A percentile compares a stretch with the other conserved stretches of the same genome.
phyloP scores from a whole-genome alignment of 2,113 vertebrate species.

The Meriones unguiculatus region DNA sequence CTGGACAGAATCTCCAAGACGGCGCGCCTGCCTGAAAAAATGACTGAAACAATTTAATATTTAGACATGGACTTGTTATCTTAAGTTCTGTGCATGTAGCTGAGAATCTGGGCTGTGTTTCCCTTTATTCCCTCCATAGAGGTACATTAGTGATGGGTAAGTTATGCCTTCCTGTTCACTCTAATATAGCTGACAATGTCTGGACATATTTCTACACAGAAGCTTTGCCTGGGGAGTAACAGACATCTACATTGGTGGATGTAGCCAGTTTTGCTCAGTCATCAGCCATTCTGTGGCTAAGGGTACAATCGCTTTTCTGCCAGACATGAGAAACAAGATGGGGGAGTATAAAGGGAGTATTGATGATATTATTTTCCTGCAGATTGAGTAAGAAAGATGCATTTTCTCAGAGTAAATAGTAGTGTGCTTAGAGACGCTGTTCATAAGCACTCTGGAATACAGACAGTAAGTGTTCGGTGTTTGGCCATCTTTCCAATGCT shows the following conservation, averaged over 20 bases:
- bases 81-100: neutral
- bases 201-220: slow-evolving; percentile 14
- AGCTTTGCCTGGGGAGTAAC: slow-evolving; percentile 42
- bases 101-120: neutral
- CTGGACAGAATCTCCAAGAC: neutral
- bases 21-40: neutral
- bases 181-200: neutral
- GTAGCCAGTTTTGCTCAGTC: slow-evolving; percentile 13
- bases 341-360: neutral
- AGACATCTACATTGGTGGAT: neutral
- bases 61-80: neutral
- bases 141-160: neutral
- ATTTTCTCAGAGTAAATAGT: slow-evolving; percentile 31
- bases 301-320: neutral
- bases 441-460: neutral
- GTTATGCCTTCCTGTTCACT: neutral
- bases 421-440: neutral
- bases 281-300: neutral
- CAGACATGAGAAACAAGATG: neutral
- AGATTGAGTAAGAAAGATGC: neutral
- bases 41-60: neutral
- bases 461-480: neutral
- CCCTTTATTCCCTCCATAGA: neutral
- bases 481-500: neutral
- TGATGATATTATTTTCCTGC: slow-evolving; percentile 2